phyloP scores from a whole-genome alignment of 2,797 vertebrate species.

The Amazonetta brasiliensis region DNA sequence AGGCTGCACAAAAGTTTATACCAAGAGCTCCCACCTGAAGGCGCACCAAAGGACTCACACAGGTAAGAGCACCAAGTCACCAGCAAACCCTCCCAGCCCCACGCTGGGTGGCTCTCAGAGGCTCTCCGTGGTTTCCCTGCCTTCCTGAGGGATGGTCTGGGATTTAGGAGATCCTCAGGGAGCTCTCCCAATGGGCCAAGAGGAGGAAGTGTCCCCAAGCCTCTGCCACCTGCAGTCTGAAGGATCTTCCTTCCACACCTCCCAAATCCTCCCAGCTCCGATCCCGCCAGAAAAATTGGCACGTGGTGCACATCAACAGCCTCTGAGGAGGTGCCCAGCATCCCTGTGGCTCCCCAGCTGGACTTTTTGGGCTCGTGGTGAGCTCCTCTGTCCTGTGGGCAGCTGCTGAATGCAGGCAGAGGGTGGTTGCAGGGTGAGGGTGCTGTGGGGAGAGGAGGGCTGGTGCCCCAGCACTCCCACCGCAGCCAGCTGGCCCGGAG shows the following conservation, averaged over 20 bases:
- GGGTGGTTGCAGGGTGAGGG: neutral
- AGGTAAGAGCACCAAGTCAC: conserved; percentile 76
- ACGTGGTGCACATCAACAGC: rapidly evolving
- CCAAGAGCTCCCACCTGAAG: conserved; percentile 96
- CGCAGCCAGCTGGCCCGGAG: neutral
- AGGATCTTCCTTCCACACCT: neutral
- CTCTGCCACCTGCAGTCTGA: neutral
- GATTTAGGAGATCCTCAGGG: neutral
- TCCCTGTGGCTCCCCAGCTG: neutral
- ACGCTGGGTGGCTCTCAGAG: neutral
- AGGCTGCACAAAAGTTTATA: conserved; percentile 95
- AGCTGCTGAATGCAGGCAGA: neutral
- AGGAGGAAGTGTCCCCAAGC: neutral
- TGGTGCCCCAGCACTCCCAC: neutral
- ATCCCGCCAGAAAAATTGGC: neutral
- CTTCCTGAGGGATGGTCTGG: neutral
- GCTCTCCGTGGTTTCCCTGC: neutral
- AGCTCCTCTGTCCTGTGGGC: neutral
- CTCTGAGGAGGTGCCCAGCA: neutral
- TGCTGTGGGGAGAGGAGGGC: neutral
- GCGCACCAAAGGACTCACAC: conserved; percentile 94
- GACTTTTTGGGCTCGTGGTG: neutral
- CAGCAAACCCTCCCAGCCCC: neutral
- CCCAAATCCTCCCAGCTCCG: neutral
- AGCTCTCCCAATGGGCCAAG: rapidly evolving